These are phyloP conservation scores for Euborellia annulipes DNA, from an alignment of 1,140 invertebrate genomes.

Conservation along the genomic window DNA sequence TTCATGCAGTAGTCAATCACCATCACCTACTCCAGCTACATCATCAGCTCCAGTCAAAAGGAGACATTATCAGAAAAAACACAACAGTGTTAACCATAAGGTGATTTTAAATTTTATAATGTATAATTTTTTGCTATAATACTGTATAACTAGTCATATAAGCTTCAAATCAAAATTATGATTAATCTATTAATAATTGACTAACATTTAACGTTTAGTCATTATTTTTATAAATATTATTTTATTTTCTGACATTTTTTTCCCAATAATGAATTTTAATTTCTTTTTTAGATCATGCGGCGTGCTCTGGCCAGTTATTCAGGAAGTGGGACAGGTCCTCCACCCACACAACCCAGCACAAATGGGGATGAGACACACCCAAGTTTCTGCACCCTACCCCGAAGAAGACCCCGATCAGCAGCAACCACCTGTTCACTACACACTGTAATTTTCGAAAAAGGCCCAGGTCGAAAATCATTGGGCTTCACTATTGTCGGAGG, in stretches of 20 bases:
- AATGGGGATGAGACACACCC: constrained; percentile 31
- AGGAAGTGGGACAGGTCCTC: background rate
- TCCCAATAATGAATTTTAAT: too few species aligned
- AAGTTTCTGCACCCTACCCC: constrained; percentile 53
- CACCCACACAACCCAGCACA: constrained; percentile 8
- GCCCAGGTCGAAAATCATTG: constrained; percentile 64
- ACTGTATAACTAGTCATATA: constrained; percentile 3
- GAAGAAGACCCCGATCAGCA: constrained; percentile 38
- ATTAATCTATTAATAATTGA: too few species aligned
- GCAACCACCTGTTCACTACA: constrained; percentile 44
- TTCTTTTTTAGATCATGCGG: constrained; percentile 3
- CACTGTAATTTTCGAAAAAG: constrained; percentile 67
- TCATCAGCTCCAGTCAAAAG: background rate
- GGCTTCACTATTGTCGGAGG: constrained; percentile 88
- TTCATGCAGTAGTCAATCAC: background rate
- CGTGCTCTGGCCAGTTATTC: constrained; percentile 4
- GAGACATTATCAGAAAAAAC: too few species aligned
- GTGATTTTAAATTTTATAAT: background rate
- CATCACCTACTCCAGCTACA: background rate
- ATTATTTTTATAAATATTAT: too few species aligned
- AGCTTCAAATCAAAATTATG: too few species aligned
- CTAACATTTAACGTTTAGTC: too few species aligned
- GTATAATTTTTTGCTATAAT: too few species aligned
- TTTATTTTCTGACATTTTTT: too few species aligned
- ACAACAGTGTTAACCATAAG: background rate